A percentile compares a stretch with the other conserved stretches of the same genome.
phyloP scores from a whole-genome alignment of 2,797 vertebrate species.

The Cryptoblepharus egeriae region DNA sequence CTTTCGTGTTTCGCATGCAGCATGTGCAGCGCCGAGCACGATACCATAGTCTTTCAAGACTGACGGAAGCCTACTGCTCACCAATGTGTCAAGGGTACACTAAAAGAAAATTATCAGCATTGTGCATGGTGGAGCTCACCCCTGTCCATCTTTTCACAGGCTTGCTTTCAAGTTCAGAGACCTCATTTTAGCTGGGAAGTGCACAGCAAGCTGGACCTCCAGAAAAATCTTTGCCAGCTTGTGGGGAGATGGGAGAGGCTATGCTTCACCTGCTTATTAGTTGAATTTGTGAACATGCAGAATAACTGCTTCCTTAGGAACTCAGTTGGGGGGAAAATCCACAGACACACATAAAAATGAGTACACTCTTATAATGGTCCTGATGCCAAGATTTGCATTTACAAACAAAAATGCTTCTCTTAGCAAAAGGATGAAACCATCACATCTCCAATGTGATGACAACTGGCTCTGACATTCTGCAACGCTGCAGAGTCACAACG shows the following conservation, averaged over 20 bases:
- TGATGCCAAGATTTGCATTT: slow-evolving; percentile 2
- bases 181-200: not conserved
- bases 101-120: not conserved
- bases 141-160: not conserved
- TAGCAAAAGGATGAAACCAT: slow-evolving; percentile 1
- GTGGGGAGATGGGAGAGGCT: not conserved
- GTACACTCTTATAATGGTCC: not conserved
- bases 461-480: not conserved
- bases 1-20: no score
- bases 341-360: not conserved
- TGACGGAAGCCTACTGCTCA: no score
- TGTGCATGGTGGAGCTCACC: no score
- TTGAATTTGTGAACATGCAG: not conserved
- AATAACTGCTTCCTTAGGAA: not conserved
- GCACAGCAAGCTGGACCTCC: no score
- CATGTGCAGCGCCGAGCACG: no score
- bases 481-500: not conserved
- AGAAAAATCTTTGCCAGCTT: not conserved
- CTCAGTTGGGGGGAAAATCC: not conserved
- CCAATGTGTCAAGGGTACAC: not conserved
- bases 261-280: not conserved
- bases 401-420: not conserved
- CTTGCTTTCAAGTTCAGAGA: not conserved
- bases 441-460: slow-evolving; percentile 29
- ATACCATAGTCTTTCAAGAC: no score